Evolutionary conservation across 1,140 invertebrate species (phyloP).

Genomic region (Nephotettix cincticeps): DNA sequence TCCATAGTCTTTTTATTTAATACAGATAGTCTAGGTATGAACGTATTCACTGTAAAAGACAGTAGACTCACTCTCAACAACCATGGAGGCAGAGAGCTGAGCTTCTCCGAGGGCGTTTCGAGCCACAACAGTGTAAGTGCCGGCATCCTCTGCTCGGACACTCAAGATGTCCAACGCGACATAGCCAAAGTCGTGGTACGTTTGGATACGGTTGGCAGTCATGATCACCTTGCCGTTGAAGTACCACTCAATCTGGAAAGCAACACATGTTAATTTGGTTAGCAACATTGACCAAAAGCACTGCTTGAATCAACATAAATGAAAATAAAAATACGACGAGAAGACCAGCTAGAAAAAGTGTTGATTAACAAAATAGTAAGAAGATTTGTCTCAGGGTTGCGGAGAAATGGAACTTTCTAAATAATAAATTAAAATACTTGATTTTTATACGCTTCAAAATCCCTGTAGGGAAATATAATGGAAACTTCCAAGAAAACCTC

Average conservation of each 20-base stretch:
- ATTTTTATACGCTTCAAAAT: too few species aligned
- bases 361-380: background rate
- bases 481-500: too few species aligned
- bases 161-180: slow-evolving; percentile 91
- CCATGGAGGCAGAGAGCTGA: slow-evolving; percentile 75
- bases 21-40: too few species aligned
- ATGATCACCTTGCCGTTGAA: slow-evolving; percentile 84
- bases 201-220: slow-evolving; percentile 83
- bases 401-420: too few species aligned
- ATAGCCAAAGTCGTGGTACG: slow-evolving; percentile 94
- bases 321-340: background rate
- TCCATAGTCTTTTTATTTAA: too few species aligned
- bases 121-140: slow-evolving; percentile 86
- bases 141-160: slow-evolving; percentile 81
- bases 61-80: slow-evolving; percentile 74
- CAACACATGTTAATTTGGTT: too few species aligned
- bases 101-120: slow-evolving; percentile 85
- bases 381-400: too few species aligned
- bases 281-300: too few species aligned
- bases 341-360: background rate
- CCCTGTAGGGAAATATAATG: too few species aligned
- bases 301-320: background rate
- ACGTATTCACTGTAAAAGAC: slow-evolving; percentile 3
- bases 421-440: too few species aligned
- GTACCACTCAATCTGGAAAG: slow-evolving; percentile 78